Evolutionary conservation across 2,113 vertebrate genomes (phyloP).

Genomic region (Coregonus clupeaformis): DNA sequence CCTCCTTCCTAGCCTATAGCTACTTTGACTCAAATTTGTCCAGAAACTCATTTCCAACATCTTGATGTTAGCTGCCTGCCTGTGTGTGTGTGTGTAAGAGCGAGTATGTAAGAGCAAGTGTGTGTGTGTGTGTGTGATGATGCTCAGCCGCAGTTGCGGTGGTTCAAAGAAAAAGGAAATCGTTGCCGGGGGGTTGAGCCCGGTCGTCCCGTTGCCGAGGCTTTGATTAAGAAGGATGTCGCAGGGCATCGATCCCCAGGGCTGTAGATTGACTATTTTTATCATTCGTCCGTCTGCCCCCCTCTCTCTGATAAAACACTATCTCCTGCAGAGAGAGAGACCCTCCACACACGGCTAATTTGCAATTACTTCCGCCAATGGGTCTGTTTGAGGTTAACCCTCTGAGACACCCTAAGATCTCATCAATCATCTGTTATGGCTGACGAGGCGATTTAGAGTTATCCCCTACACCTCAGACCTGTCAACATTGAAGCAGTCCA

Average conservation of each 20-base stretch:
- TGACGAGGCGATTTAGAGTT: not conserved
- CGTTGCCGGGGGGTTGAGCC: conserved; percentile 8
- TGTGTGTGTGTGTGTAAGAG: too few species aligned
- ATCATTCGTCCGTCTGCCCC: not conserved
- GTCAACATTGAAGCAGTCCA: not conserved
- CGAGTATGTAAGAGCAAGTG: too few species aligned
- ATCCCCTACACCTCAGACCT: not conserved
- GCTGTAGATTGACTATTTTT: conserved; percentile 35
- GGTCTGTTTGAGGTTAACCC: conserved; percentile 14
- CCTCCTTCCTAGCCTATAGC: not conserved
- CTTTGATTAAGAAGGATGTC: conserved; percentile 55
- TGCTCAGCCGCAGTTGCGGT: not conserved
- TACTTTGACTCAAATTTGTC: not conserved
- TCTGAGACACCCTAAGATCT: not conserved
- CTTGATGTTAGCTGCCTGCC: not conserved
- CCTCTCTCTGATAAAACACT: conserved; percentile 31
- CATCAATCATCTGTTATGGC: conserved; percentile 3
- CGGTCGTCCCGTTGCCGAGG: conserved; percentile 11
- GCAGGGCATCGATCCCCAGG: conserved; percentile 37
- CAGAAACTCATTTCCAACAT: not conserved
- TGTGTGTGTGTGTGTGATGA: not conserved
- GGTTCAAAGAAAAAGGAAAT: conserved; percentile 13
- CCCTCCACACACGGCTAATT: conserved; percentile 36
- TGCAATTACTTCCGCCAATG: conserved; percentile 24
- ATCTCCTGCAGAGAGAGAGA: conserved; percentile 29